A percentile compares a stretch with the other conserved stretches of the same genome.
Evolutionary conservation across 2,888 invertebrate genomes (phyloP).

Genomic region (Limnephilus lunatus): DNA sequence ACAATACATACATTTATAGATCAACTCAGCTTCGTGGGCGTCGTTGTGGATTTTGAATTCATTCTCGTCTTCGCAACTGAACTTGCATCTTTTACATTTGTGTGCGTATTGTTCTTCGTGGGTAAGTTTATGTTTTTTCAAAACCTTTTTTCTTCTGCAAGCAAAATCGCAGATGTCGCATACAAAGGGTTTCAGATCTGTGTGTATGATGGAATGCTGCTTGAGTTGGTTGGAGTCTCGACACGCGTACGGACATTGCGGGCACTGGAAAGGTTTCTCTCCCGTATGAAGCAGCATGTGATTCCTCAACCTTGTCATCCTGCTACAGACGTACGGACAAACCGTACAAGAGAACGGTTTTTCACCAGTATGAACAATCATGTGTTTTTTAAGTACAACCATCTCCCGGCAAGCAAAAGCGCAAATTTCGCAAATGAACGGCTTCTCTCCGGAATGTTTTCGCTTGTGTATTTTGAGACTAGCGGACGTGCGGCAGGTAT

Average conservation of each 20-base stretch:
- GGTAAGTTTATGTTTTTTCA: conserved; percentile 32
- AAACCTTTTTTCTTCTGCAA: conserved; percentile 42
- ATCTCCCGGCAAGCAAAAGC: conserved; percentile 41
- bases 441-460: conserved; percentile 47
- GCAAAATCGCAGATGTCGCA: conserved; percentile 45
- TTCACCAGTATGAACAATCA: conserved; percentile 44
- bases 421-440: conserved; percentile 37
- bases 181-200: conserved; percentile 31
- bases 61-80: conserved; percentile 16
- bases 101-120: conserved; percentile 18
- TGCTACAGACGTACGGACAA: conserved; percentile 39
- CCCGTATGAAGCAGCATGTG: conserved; percentile 40
- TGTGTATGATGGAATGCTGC: conserved; percentile 42
- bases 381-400: conserved; percentile 48
- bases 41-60: conserved; percentile 42
- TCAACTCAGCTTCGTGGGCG: conserved; percentile 17
- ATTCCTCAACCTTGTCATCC: conserved; percentile 29
- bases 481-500: conserved; percentile 47
- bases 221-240: conserved; percentile 41
- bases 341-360: conserved; percentile 43
- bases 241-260: conserved; percentile 30
- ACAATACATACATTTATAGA: conserved; percentile 35
- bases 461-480: conserved; percentile 45
- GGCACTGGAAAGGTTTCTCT: conserved; percentile 36
- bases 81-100: conserved; percentile 37